phyloP scores from a whole-genome alignment of 2,888 invertebrate species.

The Pheosia gnoma region DNA sequence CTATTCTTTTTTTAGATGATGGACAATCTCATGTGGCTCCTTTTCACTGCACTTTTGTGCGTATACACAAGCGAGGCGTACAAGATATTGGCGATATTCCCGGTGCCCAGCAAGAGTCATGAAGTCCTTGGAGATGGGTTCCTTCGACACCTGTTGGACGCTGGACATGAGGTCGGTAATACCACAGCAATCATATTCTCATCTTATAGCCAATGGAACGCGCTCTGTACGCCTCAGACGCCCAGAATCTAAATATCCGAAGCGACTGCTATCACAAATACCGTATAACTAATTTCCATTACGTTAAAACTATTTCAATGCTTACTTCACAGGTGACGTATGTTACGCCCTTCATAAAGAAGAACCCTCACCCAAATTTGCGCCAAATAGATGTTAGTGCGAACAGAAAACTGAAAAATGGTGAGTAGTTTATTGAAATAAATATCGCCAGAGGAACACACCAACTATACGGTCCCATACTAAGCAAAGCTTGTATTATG shows the following conservation, averaged over 20 bases:
- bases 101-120: slow-evolving; percentile 14
- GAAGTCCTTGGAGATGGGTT: slow-evolving; percentile 13
- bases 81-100: slow-evolving; percentile 11
- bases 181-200: no score
- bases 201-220: no score
- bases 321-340: slow-evolving; percentile 22
- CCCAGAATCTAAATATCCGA: no score
- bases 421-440: slow-evolving; percentile 5
- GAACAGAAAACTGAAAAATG: slow-evolving; percentile 5
- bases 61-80: slow-evolving; percentile 3
- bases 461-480: no score
- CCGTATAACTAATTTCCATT: no score
- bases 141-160: slow-evolving; percentile 10
- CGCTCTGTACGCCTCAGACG: no score
- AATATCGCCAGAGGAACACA: no score
- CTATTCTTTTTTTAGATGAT: neutral
- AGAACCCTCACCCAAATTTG: slow-evolving; percentile 19
- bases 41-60: neutral
- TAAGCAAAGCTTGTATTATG: no score
- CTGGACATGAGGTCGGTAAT: slow-evolving; percentile 21
- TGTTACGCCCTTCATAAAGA: slow-evolving; percentile 17
- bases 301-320: no score
- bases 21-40: neutral
- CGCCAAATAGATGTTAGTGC: slow-evolving; percentile 16
- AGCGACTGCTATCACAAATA: no score